phyloP scores from a whole-genome alignment of 2,113 vertebrate species.

The Boulengeromyrus knoepffleri region DNA sequence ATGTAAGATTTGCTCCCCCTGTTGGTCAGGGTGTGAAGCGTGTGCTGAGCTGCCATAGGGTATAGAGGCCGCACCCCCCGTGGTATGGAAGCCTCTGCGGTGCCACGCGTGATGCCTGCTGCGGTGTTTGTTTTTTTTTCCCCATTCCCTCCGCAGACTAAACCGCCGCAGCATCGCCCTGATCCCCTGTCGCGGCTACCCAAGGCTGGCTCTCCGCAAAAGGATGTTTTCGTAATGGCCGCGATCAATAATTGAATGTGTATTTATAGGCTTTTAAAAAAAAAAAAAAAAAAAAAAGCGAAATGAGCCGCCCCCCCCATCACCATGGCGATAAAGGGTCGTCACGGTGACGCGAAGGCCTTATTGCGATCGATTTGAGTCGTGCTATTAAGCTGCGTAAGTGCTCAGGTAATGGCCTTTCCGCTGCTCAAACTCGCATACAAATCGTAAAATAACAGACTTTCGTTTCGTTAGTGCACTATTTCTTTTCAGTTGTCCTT shows the following conservation, averaged over 20 bases:
- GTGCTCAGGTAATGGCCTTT: conserved; percentile 9
- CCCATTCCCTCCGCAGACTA: not conserved
- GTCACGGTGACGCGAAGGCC: not conserved
- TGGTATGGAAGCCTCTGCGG: not conserved
- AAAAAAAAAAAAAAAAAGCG: not conserved
- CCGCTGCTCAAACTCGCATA: not conserved
- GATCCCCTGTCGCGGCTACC: not conserved
- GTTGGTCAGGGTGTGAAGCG: not conserved
- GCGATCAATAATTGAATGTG: not conserved
- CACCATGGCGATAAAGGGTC: not conserved
- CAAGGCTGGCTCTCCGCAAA: not conserved
- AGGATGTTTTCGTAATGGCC: not conserved
- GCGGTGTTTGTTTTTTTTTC: not conserved
- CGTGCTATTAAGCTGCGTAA: not conserved
- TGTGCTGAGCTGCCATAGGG: not conserved
- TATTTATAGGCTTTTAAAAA: not conserved
- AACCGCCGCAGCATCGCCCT: not conserved
- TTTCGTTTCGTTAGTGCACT: not conserved
- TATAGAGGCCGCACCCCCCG: not conserved
- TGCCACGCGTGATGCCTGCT: not conserved
- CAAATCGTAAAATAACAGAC: conserved; percentile 8
- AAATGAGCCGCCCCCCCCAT: not conserved
- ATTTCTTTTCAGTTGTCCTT: not conserved
- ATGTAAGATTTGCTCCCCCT: not conserved
- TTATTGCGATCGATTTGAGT: not conserved